These are phyloP conservation scores for Nemurella pictetii DNA, from an alignment of 2,888 invertebrate species.

Conservation along the genomic window DNA sequence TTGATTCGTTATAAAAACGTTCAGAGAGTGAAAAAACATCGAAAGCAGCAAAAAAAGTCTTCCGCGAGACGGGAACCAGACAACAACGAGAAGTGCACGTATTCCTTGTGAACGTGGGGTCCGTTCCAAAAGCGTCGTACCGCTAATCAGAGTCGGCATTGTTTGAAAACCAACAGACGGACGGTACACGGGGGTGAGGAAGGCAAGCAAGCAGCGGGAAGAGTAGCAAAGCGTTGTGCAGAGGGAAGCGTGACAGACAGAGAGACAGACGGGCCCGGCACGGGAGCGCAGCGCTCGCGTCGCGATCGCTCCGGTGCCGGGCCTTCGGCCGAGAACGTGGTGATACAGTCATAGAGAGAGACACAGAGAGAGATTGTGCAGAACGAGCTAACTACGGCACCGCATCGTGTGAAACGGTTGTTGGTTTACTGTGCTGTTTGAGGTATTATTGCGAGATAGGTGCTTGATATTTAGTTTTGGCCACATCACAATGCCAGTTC, in stretches of 20 bases:
- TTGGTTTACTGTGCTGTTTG: no score
- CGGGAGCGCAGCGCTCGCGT: no score
- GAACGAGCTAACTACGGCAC: not conserved
- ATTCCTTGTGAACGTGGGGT: not conserved
- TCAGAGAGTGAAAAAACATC: not conserved
- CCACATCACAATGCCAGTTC: no score
- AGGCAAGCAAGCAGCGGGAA: conserved; percentile 37
- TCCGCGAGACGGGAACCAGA: not conserved
- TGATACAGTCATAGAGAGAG: not conserved
- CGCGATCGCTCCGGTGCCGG: no score
- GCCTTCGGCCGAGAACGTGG: not conserved
- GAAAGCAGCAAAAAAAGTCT: not conserved
- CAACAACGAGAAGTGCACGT: conserved; percentile 20
- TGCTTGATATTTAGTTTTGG: no score
- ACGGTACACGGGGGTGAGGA: conserved; percentile 42
- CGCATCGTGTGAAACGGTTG: no score
- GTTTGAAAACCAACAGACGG: conserved; percentile 53
- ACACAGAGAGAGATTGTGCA: not conserved
- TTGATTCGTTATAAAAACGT: no score
- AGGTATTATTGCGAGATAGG: no score
- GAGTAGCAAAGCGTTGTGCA: not conserved
- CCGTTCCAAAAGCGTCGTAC: conserved; percentile 23
- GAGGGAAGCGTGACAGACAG: not conserved
- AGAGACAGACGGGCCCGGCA: not conserved
- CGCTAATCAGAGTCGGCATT: no score